phyloP scores from a whole-genome alignment of 1,140 invertebrate species.

The Schlechtendalia chinensis region DNA sequence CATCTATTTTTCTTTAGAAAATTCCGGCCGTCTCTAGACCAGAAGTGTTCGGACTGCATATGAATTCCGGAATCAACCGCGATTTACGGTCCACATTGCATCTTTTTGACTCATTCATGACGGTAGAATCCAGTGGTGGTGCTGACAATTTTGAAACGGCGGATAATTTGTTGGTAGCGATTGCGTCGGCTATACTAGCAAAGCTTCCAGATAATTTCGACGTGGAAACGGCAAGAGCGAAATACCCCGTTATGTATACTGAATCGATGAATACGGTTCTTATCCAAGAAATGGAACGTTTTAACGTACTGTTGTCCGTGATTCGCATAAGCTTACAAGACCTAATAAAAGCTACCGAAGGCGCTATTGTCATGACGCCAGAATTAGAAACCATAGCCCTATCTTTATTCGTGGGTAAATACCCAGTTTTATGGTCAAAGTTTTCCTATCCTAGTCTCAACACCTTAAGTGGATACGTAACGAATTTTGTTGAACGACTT shows the following conservation, averaged over 20 bases:
- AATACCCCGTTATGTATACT: conserved; percentile 78
- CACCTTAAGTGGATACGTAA: conserved; percentile 78
- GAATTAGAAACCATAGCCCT: conserved; percentile 71
- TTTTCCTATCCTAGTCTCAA: conserved; percentile 90
- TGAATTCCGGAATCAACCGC: conserved; percentile 85
- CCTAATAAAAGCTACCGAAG: conserved; percentile 80
- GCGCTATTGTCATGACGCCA: conserved; percentile 82
- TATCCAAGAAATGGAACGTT: conserved; percentile 88
- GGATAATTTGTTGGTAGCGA: conserved; percentile 8
- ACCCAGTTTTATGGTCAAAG: conserved; percentile 76
- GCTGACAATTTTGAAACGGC: not conserved
- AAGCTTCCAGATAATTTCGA: conserved; percentile 72
- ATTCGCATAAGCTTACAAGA: conserved; percentile 67
- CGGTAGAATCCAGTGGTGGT: not conserved
- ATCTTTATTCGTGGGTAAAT: conserved; percentile 70
- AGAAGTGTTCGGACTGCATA: conserved; percentile 84
- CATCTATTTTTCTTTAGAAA: conserved; percentile 54
- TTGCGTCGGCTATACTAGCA: conserved; percentile 4
- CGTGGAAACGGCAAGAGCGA: conserved; percentile 66
- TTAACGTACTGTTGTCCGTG: conserved; percentile 72
- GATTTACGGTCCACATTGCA: conserved; percentile 69
- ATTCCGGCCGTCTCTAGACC: conserved; percentile 68
- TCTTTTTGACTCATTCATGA: conserved; percentile 2
- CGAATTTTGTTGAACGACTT: conserved; percentile 79
- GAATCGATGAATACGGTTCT: conserved; percentile 95